A percentile compares a stretch with the other conserved stretches of the same genome.
Evolutionary conservation across 2,888 invertebrate species (phyloP).

Genomic region (Melinopterus prodromus): DNA sequence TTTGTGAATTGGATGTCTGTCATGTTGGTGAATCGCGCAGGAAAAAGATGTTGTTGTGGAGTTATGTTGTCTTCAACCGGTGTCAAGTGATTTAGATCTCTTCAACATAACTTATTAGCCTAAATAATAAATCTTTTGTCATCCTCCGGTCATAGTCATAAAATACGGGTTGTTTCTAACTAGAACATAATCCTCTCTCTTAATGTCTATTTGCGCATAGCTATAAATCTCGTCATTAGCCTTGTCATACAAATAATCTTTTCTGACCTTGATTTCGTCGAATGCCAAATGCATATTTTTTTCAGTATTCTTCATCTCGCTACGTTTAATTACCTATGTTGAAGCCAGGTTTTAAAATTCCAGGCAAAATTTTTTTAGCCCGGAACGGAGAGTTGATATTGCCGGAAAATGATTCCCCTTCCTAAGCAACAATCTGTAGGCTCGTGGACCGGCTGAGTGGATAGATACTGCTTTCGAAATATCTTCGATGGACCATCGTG

Average conservation of each 20-base stretch:
- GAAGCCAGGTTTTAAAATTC: neutral
- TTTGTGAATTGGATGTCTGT: too few species aligned
- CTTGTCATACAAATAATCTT: constrained; percentile 39
- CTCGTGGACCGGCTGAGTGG: constrained; percentile 5
- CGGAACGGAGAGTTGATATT: neutral
- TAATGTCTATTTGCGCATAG: constrained; percentile 43
- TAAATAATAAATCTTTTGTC: constrained; percentile 24
- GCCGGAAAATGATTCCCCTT: neutral
- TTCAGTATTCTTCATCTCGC: constrained; percentile 25
- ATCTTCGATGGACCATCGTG: neutral
- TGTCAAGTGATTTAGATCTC: too few species aligned
- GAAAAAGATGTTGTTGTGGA: too few species aligned
- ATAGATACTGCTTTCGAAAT: neutral
- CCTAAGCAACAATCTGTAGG: neutral
- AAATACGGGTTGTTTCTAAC: constrained; percentile 44
- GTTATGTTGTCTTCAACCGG: too few species aligned
- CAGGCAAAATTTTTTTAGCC: neutral
- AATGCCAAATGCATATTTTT: constrained; percentile 41
- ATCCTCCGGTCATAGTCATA: constrained; percentile 41
- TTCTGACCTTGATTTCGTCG: constrained; percentile 42
- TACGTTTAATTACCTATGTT: neutral
- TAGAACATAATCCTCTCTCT: constrained; percentile 37
- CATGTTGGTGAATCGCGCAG: too few species aligned
- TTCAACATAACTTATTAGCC: neutral
- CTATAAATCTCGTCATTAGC: constrained; percentile 36